A percentile compares a stretch with the other conserved stretches of the same genome.
Conservation (phyloP, 2,113 vertebrate genomes). For the Paratilapia polleni region DNA sequence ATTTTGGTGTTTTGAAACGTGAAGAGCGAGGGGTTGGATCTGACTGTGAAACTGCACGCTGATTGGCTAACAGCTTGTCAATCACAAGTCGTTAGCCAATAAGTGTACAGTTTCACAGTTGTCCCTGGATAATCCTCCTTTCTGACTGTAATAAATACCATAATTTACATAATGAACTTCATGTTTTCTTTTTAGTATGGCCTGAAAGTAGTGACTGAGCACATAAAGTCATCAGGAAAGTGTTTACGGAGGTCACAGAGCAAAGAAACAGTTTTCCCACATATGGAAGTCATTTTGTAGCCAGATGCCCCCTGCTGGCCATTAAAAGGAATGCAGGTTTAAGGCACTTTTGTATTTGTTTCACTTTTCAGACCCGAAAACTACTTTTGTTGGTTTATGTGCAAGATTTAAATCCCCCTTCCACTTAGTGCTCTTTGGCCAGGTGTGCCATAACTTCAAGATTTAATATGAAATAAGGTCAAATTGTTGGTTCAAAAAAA, state of each 20-base stretch:
- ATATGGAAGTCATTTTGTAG: not conserved
- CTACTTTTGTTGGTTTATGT: too few species aligned
- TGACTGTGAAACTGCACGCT: not conserved
- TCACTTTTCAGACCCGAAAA: not conserved
- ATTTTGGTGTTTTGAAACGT: not conserved
- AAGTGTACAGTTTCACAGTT: too few species aligned
- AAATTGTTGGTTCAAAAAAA: too few species aligned
- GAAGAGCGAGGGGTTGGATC: not conserved
- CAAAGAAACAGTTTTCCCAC: not conserved
- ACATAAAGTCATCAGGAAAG: not conserved
- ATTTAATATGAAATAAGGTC: too few species aligned
- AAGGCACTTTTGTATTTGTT: not conserved
- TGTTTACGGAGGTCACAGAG: not conserved
- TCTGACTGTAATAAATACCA: not conserved
- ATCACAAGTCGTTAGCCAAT: not conserved
- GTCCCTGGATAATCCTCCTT: not conserved
- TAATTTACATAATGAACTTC: not conserved
- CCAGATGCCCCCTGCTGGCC: not conserved
- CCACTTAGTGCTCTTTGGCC: too few species aligned
- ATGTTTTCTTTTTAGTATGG: not conserved
- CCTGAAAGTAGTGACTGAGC: not conserved
- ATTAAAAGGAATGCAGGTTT: not conserved
- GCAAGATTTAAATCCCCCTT: too few species aligned
- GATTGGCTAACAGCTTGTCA: not conserved
- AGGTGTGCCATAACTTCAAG: too few species aligned